phyloP scores from a whole-genome alignment of 2,113 vertebrate genomes.

The Sinosuthora webbiana region DNA sequence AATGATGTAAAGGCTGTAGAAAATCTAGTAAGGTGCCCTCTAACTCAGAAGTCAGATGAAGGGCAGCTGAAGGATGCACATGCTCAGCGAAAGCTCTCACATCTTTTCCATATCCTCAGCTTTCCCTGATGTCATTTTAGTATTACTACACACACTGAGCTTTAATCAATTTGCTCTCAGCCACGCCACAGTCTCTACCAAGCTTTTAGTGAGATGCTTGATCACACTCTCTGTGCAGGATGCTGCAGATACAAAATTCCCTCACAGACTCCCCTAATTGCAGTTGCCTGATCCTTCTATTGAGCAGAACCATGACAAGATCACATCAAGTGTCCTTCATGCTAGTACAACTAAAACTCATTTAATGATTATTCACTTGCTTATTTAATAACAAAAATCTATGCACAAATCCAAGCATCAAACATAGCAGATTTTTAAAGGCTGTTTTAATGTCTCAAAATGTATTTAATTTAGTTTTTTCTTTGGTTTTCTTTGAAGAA shows the following conservation, averaged over 20 bases:
- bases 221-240: background rate
- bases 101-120: background rate
- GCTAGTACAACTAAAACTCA: background rate
- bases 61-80: background rate
- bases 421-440: background rate
- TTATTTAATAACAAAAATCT: constrained; percentile 13
- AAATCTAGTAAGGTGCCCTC: background rate
- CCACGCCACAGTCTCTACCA: background rate
- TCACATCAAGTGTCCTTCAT: background rate
- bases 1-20: background rate
- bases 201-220: background rate
- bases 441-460: background rate
- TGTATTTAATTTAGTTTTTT: background rate
- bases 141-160: background rate
- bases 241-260: background rate
- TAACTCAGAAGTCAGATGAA: background rate
- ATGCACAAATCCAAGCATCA: background rate
- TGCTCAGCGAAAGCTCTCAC: background rate
- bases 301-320: background rate
- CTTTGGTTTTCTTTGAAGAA: background rate
- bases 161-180: background rate
- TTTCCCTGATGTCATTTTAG: background rate
- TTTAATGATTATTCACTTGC: background rate
- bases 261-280: background rate
- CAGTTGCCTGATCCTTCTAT: background rate